These are phyloP conservation scores for Malurus melanocephalus DNA, from an alignment of 2,113 vertebrate species.

Conservation along the genomic window DNA sequence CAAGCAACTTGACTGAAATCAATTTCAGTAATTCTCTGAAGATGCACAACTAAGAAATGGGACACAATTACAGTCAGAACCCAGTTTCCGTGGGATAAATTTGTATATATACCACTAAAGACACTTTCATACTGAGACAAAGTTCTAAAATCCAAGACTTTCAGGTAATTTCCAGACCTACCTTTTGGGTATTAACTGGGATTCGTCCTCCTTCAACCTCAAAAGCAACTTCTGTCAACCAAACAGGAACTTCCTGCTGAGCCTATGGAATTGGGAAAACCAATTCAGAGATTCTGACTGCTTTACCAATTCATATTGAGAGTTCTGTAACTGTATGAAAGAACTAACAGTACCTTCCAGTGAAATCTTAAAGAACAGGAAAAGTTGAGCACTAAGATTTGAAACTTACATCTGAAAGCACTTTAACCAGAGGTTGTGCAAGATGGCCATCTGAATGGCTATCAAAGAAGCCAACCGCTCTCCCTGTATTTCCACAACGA, in stretches of 20 bases:
- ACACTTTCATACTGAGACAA: background rate
- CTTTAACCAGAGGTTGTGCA: slow-evolving; percentile 79
- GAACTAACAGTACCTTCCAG: background rate
- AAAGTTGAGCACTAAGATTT: background rate
- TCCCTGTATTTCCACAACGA: slow-evolving; percentile 90
- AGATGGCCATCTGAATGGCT: slow-evolving; percentile 70
- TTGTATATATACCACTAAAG: background rate
- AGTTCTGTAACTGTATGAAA: background rate
- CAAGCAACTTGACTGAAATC: background rate
- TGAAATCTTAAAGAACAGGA: background rate
- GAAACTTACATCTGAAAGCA: slow-evolving; percentile 85
- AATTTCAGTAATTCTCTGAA: background rate
- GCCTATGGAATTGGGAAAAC: slow-evolving; percentile 73
- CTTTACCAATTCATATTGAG: background rate
- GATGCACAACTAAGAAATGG: background rate
- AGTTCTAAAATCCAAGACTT: background rate
- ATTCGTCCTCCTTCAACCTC: slow-evolving; percentile 35
- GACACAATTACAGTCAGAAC: background rate
- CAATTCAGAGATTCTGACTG: background rate
- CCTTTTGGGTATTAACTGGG: slow-evolving; percentile 78
- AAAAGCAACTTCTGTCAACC: slow-evolving; percentile 86
- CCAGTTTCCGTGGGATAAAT: background rate
- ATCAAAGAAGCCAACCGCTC: slow-evolving; percentile 88
- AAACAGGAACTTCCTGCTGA: slow-evolving; percentile 88
- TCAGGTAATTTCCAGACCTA: slow-evolving; percentile 32